Conservation (phyloP, 2,113 vertebrate genomes). For the Spea multiplicata region DNA sequence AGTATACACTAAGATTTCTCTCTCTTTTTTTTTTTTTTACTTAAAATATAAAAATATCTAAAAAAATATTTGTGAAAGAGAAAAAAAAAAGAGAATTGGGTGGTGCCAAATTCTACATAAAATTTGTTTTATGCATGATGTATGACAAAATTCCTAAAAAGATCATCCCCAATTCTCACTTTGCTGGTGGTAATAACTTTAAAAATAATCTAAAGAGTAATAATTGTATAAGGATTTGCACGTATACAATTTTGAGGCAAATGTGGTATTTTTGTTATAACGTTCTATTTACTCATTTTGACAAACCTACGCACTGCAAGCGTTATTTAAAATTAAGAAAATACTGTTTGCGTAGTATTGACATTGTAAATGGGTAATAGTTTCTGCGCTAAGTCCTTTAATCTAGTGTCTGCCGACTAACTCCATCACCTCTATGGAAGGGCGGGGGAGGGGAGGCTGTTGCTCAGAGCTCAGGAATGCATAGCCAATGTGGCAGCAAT, state of each 20-base stretch:
- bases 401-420: slow-evolving; percentile 27
- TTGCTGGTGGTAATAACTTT: too few relatives aligned
- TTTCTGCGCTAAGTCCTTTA: neutral
- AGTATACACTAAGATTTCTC: neutral
- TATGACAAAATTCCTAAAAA: too few relatives aligned
- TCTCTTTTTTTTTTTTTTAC: neutral
- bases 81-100: neutral
- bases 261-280: too few relatives aligned
- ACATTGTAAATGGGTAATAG: neutral
- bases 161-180: too few relatives aligned
- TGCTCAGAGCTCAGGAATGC: slow-evolving; percentile 66
- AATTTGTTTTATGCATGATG: neutral
- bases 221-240: too few relatives aligned
- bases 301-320: too few relatives aligned
- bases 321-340: too few relatives aligned
- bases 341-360: too few relatives aligned
- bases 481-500: slow-evolving; percentile 52
- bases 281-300: too few relatives aligned
- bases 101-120: neutral
- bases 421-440: slow-evolving; percentile 48
- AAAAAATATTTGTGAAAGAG: neutral
- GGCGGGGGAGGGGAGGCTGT: slow-evolving; percentile 49
- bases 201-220: too few relatives aligned
- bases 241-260: too few relatives aligned
- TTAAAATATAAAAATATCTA: neutral